Evolutionary conservation across 2,797 vertebrate species (phyloP), one percentile per base, ranked within the genome.

Genomic region (Labroides dimidiatus): DNA sequence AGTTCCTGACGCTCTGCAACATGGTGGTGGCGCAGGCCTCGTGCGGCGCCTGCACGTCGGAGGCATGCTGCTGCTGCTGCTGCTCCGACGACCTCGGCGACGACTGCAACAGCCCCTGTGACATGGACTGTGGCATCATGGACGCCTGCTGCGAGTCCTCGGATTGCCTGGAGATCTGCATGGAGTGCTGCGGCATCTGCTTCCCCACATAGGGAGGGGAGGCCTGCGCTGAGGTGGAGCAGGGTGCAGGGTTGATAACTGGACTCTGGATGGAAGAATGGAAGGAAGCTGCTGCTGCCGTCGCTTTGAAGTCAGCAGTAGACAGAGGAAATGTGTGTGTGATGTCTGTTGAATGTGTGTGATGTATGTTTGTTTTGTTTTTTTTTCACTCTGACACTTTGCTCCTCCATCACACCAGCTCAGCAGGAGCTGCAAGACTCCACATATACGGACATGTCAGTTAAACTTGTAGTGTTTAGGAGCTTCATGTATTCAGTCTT

Each of bases 161-260:
- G 8, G 98, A 99, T 92, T 99, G 97, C 87, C 92, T 99, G 93
- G 98, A 99, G 92, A 98, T 99, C 93, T 99, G 97, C 86, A 99
- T 98, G 97, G 98, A 99, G 91, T 99, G 97, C 92, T 99, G 97
- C 59, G 97, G 97, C 58, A 99, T 99, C 93, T 99, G 98, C 88
- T 99, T 99, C 88, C 98, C 97, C 49, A 94, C 94, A 89, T 95
- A 93, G 87, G 70, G 30, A 5, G 30, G 30, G 67, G 63, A 48
- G 48, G 50, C 55, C n/a, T 11, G 10, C 0, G 42, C 36, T 21
- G 59, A 23, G 13, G 8, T 20, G 41, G 64, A 63, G 23, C 52
- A 9, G 47, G 39, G 27, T 41, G 66, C 8, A 0, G 61, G 52
- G 61, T 50, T 36, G 39, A 47, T 49, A 53, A 77, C 65, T 74